phyloP scores from a whole-genome alignment of 2,797 vertebrate genomes.

The Eulemur albifrons region DNA sequence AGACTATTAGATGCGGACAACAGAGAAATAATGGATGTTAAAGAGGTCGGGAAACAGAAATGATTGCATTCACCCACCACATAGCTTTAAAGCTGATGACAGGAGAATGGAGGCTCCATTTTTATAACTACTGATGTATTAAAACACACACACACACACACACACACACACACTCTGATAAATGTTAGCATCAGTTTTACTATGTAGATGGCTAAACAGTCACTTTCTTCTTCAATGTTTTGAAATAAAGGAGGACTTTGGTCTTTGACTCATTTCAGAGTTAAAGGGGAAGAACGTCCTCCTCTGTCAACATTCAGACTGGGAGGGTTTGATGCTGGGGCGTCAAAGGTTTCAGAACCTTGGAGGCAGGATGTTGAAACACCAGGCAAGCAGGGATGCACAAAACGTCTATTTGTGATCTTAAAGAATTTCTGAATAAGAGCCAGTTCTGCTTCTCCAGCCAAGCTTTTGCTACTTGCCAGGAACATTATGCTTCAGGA shows the following conservation, averaged over 20 bases:
- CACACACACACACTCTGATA: background rate
- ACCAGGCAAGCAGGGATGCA: background rate
- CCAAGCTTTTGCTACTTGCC: background rate
- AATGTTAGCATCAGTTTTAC: background rate
- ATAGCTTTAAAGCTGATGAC: background rate
- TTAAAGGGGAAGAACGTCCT: background rate
- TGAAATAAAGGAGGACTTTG: conserved; percentile 3
- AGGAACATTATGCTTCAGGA: background rate
- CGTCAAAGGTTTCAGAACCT: background rate
- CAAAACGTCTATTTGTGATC: background rate
- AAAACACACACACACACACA: background rate
- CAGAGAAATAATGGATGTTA: conserved; percentile 71
- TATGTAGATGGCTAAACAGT: conserved; percentile 31
- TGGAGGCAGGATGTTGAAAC: background rate
- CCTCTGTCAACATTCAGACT: background rate
- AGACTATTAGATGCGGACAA: conserved; percentile 74
- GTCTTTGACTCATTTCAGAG: background rate
- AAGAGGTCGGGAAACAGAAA: conserved; percentile 64
- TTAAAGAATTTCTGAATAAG: background rate
- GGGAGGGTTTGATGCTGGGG: background rate
- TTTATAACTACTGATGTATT: background rate
- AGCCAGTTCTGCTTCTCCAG: background rate
- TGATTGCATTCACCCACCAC: background rate
- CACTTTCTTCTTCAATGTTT: conserved; percentile 27
- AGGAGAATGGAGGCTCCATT: background rate